These are phyloP conservation scores for Fregata magnificens DNA, from an alignment of 2,113 vertebrate genomes.

Conservation along the genomic window DNA sequence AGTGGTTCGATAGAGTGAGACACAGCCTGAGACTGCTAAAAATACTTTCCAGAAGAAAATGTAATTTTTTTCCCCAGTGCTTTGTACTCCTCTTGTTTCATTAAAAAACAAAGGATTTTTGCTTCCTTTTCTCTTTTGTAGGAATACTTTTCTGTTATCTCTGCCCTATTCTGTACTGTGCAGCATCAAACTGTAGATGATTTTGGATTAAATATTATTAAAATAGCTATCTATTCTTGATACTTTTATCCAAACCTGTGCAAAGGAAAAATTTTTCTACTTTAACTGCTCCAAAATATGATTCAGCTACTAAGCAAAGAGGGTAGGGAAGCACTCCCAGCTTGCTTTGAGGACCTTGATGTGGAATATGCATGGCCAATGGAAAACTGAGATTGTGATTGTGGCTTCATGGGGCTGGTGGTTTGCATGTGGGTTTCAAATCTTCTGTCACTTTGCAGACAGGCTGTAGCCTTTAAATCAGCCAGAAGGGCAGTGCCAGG, in stretches of 20 bases:
- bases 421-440: neutral
- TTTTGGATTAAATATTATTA: neutral
- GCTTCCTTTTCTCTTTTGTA: neutral
- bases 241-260: neutral
- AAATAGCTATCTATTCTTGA: neutral
- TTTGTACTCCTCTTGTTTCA: neutral
- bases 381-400: neutral
- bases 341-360: neutral
- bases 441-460: neutral
- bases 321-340: neutral
- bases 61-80: rapidly evolving
- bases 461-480: neutral
- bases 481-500: neutral
- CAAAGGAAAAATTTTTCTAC: neutral
- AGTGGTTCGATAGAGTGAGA: neutral
- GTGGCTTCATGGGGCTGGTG: neutral
- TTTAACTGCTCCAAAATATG: neutral
- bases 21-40: neutral
- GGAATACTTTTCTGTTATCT: neutral
- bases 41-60: neutral
- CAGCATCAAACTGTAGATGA: neutral
- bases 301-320: neutral
- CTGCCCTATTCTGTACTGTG: neutral
- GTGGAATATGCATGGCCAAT: neutral
- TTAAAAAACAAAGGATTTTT: neutral